A percentile compares a stretch with the other conserved stretches of the same genome.
These are phyloP conservation scores for Pangasius djambal DNA, from an alignment of 2,797 vertebrate species.

Conservation along the genomic window DNA sequence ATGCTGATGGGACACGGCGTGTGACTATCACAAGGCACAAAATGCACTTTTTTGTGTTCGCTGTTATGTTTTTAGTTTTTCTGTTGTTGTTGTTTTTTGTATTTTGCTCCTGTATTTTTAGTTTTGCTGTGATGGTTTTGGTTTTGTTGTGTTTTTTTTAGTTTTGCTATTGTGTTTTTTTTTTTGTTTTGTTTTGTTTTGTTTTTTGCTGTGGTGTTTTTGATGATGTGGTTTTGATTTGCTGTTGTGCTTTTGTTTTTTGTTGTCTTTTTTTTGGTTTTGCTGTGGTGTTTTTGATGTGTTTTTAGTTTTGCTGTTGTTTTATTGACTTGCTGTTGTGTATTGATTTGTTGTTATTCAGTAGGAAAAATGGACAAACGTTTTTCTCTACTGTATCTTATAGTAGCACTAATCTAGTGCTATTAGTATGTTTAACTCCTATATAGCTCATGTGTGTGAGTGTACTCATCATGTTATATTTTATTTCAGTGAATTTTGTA, in stretches of 20 bases:
- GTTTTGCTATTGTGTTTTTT: neutral
- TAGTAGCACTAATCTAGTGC: too few species aligned
- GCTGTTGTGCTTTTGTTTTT: neutral
- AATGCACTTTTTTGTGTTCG: neutral
- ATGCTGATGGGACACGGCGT: too few species aligned
- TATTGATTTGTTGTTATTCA: neutral
- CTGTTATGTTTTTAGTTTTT: neutral
- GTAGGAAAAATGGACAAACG: neutral
- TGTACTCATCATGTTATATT: slow-evolving; percentile 1
- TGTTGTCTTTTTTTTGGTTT: neutral
- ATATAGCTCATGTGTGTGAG: neutral
- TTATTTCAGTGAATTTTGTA: neutral
- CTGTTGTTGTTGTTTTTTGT: neutral
- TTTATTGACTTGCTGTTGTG: neutral
- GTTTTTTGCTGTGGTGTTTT: neutral
- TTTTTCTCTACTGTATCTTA: neutral
- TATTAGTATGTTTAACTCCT: neutral
- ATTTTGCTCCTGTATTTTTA: neutral
- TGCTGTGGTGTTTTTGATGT: neutral
- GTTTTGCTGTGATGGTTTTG: neutral
- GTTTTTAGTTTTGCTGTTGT: neutral
- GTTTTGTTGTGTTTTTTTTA: neutral
- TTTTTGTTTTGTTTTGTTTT: neutral
- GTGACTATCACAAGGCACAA: too few species aligned
- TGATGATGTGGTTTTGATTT: neutral